Percentiles rank a stretch among this genome's conserved stretches.
These are phyloP conservation scores for Dioctria linearis DNA, from an alignment of 2,888 invertebrate genomes.

Conservation along the genomic window DNA sequence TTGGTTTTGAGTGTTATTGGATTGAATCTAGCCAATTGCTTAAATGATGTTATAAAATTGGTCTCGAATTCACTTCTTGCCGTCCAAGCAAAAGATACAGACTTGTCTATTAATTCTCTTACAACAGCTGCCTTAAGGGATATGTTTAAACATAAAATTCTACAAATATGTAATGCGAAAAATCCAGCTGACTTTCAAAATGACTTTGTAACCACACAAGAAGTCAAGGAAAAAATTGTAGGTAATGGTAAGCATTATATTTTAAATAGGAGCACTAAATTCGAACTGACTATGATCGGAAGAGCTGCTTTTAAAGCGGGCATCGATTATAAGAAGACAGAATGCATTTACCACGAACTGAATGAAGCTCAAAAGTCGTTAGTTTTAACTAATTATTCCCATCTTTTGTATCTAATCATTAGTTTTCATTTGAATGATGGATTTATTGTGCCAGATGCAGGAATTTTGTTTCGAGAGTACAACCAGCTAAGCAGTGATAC, in stretches of 20 bases:
- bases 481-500: slow-evolving; percentile 77
- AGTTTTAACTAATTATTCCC: slow-evolving; percentile 85
- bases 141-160: slow-evolving; percentile 69
- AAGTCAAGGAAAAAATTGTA: slow-evolving; percentile 60
- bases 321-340: slow-evolving; percentile 81
- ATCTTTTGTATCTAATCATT: slow-evolving; percentile 86
- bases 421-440: slow-evolving; percentile 70
- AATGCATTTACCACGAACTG: slow-evolving; percentile 83
- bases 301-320: slow-evolving; percentile 90
- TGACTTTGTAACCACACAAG: slow-evolving; percentile 67
- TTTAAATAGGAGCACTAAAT: slow-evolving; percentile 71
- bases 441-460: slow-evolving; percentile 77
- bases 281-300: slow-evolving; percentile 80
- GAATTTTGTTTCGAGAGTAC: slow-evolving; percentile 73
- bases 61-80: slow-evolving; percentile 77
- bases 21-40: slow-evolving; percentile 75
- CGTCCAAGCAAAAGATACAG: slow-evolving; percentile 74
- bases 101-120: slow-evolving; percentile 64
- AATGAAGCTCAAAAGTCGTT: slow-evolving; percentile 80
- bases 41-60: slow-evolving; percentile 73
- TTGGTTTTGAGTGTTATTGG: slow-evolving; percentile 81
- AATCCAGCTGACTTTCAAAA: slow-evolving; percentile 57
- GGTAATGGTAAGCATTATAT: slow-evolving; percentile 52
- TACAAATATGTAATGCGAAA: slow-evolving; percentile 60
- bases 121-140: slow-evolving; percentile 66